Percentiles rank a stretch among this genome's conserved stretches.
These are phyloP conservation scores for Pocota personata DNA, from an alignment of 2,888 invertebrate genomes.

Conservation along the genomic window DNA sequence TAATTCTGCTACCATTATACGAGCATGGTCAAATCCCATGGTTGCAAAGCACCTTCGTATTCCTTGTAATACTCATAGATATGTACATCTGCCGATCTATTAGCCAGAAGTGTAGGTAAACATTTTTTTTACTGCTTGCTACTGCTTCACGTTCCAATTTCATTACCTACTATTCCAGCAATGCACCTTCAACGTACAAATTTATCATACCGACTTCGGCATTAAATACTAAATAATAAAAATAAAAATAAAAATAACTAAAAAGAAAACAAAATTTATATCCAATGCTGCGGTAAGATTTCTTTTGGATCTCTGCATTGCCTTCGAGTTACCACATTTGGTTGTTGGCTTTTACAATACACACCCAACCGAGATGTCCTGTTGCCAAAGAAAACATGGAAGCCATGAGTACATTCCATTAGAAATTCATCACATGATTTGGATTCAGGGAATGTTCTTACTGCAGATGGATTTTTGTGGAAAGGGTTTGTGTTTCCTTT, in stretches of 20 bases:
- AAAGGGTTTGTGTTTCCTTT: constrained; percentile 17
- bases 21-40: too few relatives aligned
- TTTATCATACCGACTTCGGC: background rate
- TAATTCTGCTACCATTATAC: too few relatives aligned
- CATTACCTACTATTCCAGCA: constrained; percentile 11
- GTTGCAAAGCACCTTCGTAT: too few relatives aligned
- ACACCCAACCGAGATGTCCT: constrained; percentile 37
- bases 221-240: constrained; percentile 29
- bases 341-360: background rate
- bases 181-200: constrained; percentile 14
- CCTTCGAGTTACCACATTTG: constrained; percentile 14
- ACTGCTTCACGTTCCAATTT: background rate
- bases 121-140: background rate
- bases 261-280: background rate
- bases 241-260: constrained; percentile 10
- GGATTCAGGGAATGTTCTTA: constrained; percentile 62
- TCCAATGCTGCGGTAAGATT: constrained; percentile 22
- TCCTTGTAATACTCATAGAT: too few relatives aligned
- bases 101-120: background rate
- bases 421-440: constrained; percentile 72
- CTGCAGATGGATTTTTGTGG: constrained; percentile 63
- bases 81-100: background rate
- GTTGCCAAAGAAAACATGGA: constrained; percentile 35
- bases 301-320: constrained; percentile 15
- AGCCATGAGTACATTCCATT: constrained; percentile 58